Percentiles rank a stretch among this genome's conserved stretches.
Evolutionary conservation across 1,140 invertebrate species (phyloP).

Genomic region (Globodera rostochiensis): DNA sequence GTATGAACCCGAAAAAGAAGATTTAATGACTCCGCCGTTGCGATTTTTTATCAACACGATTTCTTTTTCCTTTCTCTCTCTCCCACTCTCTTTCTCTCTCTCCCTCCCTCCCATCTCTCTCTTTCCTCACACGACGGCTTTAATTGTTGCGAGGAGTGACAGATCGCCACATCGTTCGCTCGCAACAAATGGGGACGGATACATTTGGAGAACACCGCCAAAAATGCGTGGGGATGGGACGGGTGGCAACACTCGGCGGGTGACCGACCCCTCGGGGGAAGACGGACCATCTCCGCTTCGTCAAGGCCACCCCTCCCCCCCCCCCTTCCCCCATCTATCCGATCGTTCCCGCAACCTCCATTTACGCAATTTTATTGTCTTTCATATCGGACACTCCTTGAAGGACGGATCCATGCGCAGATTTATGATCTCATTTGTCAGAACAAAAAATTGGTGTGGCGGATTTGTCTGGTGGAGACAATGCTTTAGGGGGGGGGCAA

Average conservation of each 20-base stretch:
- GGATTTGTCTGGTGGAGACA: not conserved
- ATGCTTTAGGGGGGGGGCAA: not conserved
- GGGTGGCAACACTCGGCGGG: not conserved
- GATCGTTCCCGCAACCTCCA: constrained; percentile 2
- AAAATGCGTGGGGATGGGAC: not conserved
- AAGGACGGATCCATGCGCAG: constrained; percentile 1
- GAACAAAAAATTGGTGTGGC: not conserved
- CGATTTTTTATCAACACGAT: not conserved
- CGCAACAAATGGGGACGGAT: not conserved
- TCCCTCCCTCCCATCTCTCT: not conserved
- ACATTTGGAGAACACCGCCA: not conserved
- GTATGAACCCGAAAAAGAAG: not conserved
- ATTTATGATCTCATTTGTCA: not conserved
- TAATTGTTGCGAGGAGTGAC: not conserved
- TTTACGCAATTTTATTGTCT: not conserved
- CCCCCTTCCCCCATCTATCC: too few species aligned
- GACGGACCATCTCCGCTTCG: not conserved
- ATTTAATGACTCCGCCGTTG: not conserved
- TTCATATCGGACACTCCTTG: not conserved
- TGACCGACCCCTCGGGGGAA: not conserved
- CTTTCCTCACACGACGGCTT: not conserved
- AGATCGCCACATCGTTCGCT: constrained; percentile 1
- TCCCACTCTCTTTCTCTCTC: not conserved
- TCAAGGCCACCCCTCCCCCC: not conserved
- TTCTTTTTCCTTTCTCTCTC: not conserved